Evolutionary conservation across 1,140 invertebrate species (phyloP), one percentile per base, ranked within the genome.

Genomic region (Colletes latitarsis): DNA sequence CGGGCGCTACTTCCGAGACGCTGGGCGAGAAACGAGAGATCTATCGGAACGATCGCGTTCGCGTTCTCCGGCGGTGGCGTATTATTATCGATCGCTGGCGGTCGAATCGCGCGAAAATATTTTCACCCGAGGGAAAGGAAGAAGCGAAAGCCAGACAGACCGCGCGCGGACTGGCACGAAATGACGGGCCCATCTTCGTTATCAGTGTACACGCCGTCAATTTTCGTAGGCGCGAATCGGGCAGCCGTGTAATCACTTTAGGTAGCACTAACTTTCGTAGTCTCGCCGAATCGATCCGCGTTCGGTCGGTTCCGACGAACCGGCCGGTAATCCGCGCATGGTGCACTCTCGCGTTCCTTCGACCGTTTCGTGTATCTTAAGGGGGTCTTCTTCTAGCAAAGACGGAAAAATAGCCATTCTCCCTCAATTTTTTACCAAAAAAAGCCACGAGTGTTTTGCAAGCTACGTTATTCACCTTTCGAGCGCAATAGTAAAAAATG

Each of bases 211-310:
- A 71, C 83, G 82, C 83, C 84, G 84, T 85, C 84, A 85, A 86
- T 86, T 86, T 86, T 86, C 85, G 82, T 87, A 87, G 77, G 82
- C 84, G 82, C 84, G 81, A 86, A 86, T 86, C 82, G 77, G 78
- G 77, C 82, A 71, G 70, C 82, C 82, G 74, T 83, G 87, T 91
- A 91, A 91, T 92, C 87, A 87, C 83, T 91, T 89, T 85, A 86
- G 74, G 81, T 77, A 76, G 76, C 69, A 77, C 85, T 82, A 92
- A 92, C 88, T 91, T 91, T 90, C 85, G 87, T 90, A 90, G 91
- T 92, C 91, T 92, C 90, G 91, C 88, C 91, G 87, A 88, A 92
- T 92, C 91, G 91, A 92, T 92, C 91, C 85, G 85, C 68, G 57
- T 83, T 86, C 84, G 75, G 75, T 80, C 60, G 85, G 79, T 82